Conservation (phyloP, 2,113 vertebrate genomes). For the Jaculus jaculus region DNA sequence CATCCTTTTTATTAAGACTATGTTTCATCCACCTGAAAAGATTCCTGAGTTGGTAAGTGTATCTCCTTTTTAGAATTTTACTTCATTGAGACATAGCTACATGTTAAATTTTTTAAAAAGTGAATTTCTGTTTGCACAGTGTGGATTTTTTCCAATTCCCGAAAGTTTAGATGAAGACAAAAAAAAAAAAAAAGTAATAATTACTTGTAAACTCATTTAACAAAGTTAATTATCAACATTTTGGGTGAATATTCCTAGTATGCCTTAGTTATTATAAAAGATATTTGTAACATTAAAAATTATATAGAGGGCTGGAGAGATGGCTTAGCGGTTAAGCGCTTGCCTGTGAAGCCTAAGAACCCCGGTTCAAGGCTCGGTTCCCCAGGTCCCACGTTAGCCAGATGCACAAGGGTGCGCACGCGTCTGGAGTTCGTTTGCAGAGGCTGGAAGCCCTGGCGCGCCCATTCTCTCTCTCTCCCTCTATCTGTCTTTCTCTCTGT, state of each 20-base stretch:
- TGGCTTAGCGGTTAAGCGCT: too few relatives aligned
- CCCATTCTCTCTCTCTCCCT: too few relatives aligned
- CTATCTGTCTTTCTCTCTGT: too few relatives aligned
- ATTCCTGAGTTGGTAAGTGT: conserved; percentile 90
- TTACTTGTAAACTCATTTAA: background rate
- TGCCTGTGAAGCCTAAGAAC: too few relatives aligned
- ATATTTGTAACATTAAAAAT: conserved; percentile 34
- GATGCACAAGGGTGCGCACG: too few relatives aligned
- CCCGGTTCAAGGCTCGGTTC: too few relatives aligned
- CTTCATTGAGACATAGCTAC: background rate
- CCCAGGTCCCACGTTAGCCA: too few relatives aligned
- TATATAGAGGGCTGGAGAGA: too few relatives aligned
- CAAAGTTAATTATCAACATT: background rate
- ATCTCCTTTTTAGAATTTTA: conserved; percentile 25
- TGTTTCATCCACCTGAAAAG: conserved; percentile 87
- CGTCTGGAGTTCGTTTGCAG: too few relatives aligned
- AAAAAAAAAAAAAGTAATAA: background rate
- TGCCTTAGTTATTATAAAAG: background rate
- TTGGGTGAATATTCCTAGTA: background rate
- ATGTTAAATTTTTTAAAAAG: background rate
- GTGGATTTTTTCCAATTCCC: background rate
- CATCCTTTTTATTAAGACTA: conserved; percentile 88
- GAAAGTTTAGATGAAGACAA: background rate
- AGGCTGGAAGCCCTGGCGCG: too few relatives aligned
- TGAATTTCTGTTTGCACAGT: background rate